Evolutionary conservation across 2,797 vertebrate species (phyloP), one percentile per base, ranked within the genome.

Genomic region (Acanthornis magna): DNA sequence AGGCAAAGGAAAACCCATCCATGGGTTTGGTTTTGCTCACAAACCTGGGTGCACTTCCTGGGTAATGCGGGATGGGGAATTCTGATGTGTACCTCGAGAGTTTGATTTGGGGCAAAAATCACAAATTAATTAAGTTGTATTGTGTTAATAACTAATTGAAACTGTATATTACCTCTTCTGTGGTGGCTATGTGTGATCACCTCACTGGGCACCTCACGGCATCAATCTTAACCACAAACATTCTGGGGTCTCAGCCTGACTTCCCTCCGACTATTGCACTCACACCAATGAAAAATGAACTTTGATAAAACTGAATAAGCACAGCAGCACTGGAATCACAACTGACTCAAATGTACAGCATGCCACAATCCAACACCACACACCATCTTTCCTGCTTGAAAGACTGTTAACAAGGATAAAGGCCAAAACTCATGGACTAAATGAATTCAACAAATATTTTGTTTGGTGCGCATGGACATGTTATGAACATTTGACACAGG

Each of bases 171-270:
- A 16, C 8, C 16, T 19, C 32, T 38, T 51, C 16, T n/a, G 32
- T 43, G 32, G 18, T 57, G 42, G 17, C 65, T 42, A 27, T 0
- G 0, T 32, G 57, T 48, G 36, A 55, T 21, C 42, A 55, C 21
- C 26, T 78, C 34, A 25, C 17, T 13, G 43, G 55, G 57, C 42
- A 36, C 26, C 34, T 63, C 74, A 57, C 0, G 0, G 42, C 66
- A 63, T 13, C 0, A 0, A 27, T 19, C 57, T 50, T 13, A 27
- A 50, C 18, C 51, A 43, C 18, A 65, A 13, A 7, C 2, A 4
- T 11, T 36, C 27, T 50, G 43, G 51, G 22, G 27, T 27, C 74
- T 23, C 58, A 72, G 43, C 32, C 75, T 58, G 16, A 38, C 32
- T 43, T 36, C 15, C 13, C 22, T 65, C 43, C 72, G 36, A 57